Percentiles rank a stretch among this genome's conserved stretches.
These are phyloP conservation scores for Cotesia typhae DNA, from an alignment of 1,140 invertebrate species.

Conservation along the genomic window DNA sequence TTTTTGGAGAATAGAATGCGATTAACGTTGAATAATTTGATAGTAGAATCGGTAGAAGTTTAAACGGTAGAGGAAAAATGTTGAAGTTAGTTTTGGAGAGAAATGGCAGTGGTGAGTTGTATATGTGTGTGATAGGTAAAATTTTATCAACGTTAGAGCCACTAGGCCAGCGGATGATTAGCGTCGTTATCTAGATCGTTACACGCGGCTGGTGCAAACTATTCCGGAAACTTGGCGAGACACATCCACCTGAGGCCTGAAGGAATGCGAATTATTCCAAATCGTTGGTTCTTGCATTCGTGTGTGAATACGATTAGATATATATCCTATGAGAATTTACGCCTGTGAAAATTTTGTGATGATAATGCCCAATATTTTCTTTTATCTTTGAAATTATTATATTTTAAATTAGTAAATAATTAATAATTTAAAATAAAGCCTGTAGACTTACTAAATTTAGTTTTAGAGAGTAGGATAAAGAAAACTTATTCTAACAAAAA, in stretches of 20 bases:
- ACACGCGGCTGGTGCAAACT: conserved; percentile 23
- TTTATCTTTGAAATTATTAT: too few species aligned
- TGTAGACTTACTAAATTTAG: too few species aligned
- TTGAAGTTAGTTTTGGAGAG: background rate
- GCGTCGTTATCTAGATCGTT: conserved; percentile 26
- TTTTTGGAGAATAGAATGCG: too few species aligned
- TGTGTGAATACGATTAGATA: conserved; percentile 37
- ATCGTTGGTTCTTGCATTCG: conserved; percentile 25
- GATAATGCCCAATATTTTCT: conserved; percentile 6
- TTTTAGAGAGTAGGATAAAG: too few species aligned
- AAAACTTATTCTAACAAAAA: too few species aligned
- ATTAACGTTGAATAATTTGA: too few species aligned
- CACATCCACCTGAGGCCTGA: conserved; percentile 16
- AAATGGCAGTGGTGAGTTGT: background rate
- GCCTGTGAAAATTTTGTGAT: background rate
- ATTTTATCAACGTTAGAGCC: background rate
- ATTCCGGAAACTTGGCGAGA: conserved; percentile 30
- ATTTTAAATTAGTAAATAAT: too few species aligned
- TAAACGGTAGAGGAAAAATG: conserved; percentile 8
- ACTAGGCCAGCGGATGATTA: conserved; percentile 22
- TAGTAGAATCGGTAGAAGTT: conserved; percentile 19
- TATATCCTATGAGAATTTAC: conserved; percentile 21
- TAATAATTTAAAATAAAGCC: too few species aligned
- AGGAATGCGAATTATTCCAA: conserved; percentile 35
- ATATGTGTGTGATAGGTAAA: background rate